Evolutionary conservation across 2,888 invertebrate genomes (phyloP).

Genomic region (Adela reaumurella): DNA sequence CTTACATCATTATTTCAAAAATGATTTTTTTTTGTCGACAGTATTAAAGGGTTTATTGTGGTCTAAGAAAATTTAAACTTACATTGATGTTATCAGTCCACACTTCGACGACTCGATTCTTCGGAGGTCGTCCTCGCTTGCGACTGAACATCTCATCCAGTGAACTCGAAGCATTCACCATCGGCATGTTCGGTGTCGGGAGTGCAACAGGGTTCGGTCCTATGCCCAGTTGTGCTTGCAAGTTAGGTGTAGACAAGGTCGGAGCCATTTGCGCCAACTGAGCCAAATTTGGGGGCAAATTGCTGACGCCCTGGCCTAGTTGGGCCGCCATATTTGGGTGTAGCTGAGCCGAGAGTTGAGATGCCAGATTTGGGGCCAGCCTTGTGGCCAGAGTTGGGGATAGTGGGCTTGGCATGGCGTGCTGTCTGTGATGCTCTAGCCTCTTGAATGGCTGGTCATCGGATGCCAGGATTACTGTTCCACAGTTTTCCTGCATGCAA

Average conservation of each 20-base stretch:
- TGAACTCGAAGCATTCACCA: slow-evolving; percentile 59
- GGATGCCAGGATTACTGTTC: slow-evolving; percentile 70
- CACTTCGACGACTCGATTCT: slow-evolving; percentile 90
- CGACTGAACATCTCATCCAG: slow-evolving; percentile 90
- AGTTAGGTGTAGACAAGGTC: slow-evolving; percentile 36
- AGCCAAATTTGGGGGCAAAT: slow-evolving; percentile 42
- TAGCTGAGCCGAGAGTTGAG: slow-evolving; percentile 42
- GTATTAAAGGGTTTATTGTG: not conserved
- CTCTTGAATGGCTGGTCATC: slow-evolving; percentile 75
- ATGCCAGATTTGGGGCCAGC: slow-evolving; percentile 55
- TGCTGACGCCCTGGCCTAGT: slow-evolving; percentile 41
- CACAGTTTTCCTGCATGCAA: slow-evolving; percentile 71
- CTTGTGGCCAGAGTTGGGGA: slow-evolving; percentile 55
- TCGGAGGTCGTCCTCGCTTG: slow-evolving; percentile 93
- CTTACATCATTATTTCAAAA: no score
- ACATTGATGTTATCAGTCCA: slow-evolving; percentile 77
- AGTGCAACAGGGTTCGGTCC: slow-evolving; percentile 35
- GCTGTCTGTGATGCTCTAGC: slow-evolving; percentile 83
- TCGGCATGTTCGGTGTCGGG: slow-evolving; percentile 20
- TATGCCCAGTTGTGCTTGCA: slow-evolving; percentile 41
- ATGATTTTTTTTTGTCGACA: no score
- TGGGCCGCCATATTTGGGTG: slow-evolving; percentile 50
- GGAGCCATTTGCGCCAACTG: slow-evolving; percentile 49
- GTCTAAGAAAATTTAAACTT: no score
- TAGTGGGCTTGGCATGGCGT: slow-evolving; percentile 67